Evolutionary conservation across 1,140 invertebrate genomes (phyloP).

Genomic region (Drosophila kepulauana): DNA sequence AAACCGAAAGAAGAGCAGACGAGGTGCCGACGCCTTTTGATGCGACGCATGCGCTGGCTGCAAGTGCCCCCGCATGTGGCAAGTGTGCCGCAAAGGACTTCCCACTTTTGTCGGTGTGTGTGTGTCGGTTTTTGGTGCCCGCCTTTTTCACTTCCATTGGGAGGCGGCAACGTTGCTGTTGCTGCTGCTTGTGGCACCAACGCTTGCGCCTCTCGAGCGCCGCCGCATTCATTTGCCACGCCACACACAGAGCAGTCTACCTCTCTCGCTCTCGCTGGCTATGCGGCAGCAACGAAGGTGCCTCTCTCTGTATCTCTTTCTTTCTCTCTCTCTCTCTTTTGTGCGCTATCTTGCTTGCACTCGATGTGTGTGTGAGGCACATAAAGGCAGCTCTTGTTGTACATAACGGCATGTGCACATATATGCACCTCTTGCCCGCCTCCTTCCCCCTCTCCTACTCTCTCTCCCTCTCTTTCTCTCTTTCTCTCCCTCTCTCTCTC

Average conservation of each 20-base stretch:
- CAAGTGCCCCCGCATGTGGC: slow-evolving; percentile 19
- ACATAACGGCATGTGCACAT: neutral
- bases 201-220: slow-evolving; percentile 74
- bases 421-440: neutral
- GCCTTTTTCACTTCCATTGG: slow-evolving; percentile 75
- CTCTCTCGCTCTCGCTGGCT: slow-evolving; percentile 30
- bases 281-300: neutral
- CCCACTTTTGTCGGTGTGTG: slow-evolving; percentile 43
- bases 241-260: slow-evolving; percentile 5
- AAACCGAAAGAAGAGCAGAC: no score
- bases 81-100: slow-evolving; percentile 44
- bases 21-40: neutral
- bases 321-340: slow-evolving; percentile 8
- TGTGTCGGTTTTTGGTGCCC: slow-evolving; percentile 25
- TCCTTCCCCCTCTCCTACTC: neutral
- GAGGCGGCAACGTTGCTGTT: slow-evolving; percentile 47
- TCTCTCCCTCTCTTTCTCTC: slow-evolving; percentile 2
- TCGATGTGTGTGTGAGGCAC: no score
- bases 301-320: slow-evolving; percentile 14
- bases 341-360: neutral
- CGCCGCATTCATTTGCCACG: slow-evolving; percentile 53
- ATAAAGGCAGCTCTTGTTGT: neutral
- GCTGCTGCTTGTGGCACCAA: slow-evolving; percentile 51
- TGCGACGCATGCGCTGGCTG: slow-evolving; percentile 17
- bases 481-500: neutral